Conservation (phyloP, 1,140 invertebrate genomes). For the Whitmania pigra region DNA sequence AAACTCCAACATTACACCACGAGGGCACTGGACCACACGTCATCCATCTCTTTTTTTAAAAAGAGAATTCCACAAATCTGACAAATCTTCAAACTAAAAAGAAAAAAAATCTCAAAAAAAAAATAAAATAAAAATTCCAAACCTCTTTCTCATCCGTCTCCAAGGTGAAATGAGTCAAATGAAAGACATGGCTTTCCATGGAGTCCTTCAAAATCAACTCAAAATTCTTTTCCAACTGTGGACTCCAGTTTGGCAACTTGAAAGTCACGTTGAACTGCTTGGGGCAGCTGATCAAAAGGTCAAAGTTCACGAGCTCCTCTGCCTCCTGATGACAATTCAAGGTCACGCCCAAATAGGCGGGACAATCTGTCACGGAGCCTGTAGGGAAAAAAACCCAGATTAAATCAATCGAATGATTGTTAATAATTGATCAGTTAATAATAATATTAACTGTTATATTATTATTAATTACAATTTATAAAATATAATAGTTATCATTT, state of each 20-base stretch:
- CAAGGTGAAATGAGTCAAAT: conserved; percentile 21
- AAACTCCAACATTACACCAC: not conserved
- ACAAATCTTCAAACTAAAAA: no score
- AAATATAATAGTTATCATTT: no score
- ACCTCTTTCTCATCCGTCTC: conserved; percentile 6
- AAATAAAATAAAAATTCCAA: not conserved
- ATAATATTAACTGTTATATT: no score
- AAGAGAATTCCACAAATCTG: no score
- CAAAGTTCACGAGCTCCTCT: conserved; percentile 24
- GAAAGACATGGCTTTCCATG: conserved; percentile 17
- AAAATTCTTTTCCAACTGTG: conserved; percentile 21
- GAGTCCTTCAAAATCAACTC: conserved; percentile 22
- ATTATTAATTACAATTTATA: no score
- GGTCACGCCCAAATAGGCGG: conserved; percentile 24
- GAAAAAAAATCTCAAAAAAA: not conserved
- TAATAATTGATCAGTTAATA: no score
- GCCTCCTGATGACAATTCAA: conserved; percentile 21
- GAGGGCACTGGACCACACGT: not conserved
- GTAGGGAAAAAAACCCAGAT: not conserved
- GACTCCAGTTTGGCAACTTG: conserved; percentile 21
- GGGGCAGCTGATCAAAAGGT: conserved; percentile 24
- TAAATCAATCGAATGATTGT: no score
- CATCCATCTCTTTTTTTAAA: no score
- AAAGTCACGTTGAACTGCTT: conserved; percentile 24
- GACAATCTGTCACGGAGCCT: conserved; percentile 24